Base-by-base conservation (phyloP, 2,888 invertebrate species). In the Polydrusus cervinus region DNA sequence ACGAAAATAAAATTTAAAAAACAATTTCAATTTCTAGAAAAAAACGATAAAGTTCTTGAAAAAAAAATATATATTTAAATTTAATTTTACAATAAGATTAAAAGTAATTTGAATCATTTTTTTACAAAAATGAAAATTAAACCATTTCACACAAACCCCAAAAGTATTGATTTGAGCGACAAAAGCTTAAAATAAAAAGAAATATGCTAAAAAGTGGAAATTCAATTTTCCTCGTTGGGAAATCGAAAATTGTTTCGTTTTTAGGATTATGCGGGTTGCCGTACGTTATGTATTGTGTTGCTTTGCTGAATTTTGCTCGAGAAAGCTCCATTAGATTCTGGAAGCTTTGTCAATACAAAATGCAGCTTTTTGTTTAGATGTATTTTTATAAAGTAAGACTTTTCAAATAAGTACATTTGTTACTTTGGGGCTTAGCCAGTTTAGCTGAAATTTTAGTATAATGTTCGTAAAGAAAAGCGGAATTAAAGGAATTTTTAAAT, bases 301-400 rank as follows among this genome's bases (percentile, higher is more conserved):
- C 43, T 53, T 53, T 53, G n/a, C 25, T 16, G 47, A 47, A 16
- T 53, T 53, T 53, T 30, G 20, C 25, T 53, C 30, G n/a, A 7
- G n/a, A n/a, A 30, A 53, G n/a, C 5, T 53, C 53, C 53, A 53
- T 53, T 30, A 53, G 53, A 3, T 30, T 25, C 53, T 53, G 53
- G 30, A 53, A 53, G 53, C 53, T 30, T 53, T 30, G n/a, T 30
- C 53, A 25, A 53, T 53, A 25, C 9, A 30, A 53, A 53, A 13
- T 51, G 18, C 2, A 47, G n/a, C 3, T 16, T n/a, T 47, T 47
- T 47, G 43, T 47, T 13, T 10, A 9, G 13, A n/a, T 16, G 47
- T n/a, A 2, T 16, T 5, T 16, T 5, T n/a, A 16, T n/a, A n/a
- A 14, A 47, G 47, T 47, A 16, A 16, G 47, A 6, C 6, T 45